Conservation (phyloP, 1,140 invertebrate genomes). For the Caerostris extrusa region DNA sequence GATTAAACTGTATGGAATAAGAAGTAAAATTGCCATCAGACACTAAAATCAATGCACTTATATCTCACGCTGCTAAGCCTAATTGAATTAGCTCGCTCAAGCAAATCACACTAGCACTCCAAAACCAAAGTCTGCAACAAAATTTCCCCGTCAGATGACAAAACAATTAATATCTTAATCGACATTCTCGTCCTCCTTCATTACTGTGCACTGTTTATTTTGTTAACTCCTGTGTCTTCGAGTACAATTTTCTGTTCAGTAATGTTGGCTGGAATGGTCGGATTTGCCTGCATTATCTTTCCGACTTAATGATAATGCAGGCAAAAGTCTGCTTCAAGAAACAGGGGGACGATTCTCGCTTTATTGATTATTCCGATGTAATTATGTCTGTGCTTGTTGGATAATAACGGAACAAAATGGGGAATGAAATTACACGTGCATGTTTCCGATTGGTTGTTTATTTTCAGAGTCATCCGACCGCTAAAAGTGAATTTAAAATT, state of each 20-base stretch:
- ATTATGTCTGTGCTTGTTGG: not conserved
- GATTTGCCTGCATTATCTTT: not conserved
- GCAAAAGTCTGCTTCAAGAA: constrained; percentile 2
- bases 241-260: constrained; percentile 16
- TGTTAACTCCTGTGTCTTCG: not conserved
- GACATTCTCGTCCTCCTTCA: constrained; percentile 1
- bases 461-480: not conserved
- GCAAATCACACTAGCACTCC: not conserved
- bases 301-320: constrained; percentile 9
- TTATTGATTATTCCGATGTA: constrained; percentile 12
- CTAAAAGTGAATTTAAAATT: not conserved
- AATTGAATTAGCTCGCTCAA: not conserved
- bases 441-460: not conserved
- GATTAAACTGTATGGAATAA: too few relatives aligned
- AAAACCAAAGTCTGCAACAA: not conserved
- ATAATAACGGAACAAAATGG: not conserved
- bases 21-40: too few relatives aligned
- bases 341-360: not conserved
- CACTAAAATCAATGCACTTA: not conserved
- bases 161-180: constrained; percentile 29
- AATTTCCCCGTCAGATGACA: not conserved
- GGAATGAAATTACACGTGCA: not conserved
- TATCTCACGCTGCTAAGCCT: not conserved
- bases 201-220: not conserved
- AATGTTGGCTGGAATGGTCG: not conserved